These are phyloP conservation scores for Pelecanus crispus DNA, from an alignment of 2,113 vertebrate genomes.

Conservation along the genomic window DNA sequence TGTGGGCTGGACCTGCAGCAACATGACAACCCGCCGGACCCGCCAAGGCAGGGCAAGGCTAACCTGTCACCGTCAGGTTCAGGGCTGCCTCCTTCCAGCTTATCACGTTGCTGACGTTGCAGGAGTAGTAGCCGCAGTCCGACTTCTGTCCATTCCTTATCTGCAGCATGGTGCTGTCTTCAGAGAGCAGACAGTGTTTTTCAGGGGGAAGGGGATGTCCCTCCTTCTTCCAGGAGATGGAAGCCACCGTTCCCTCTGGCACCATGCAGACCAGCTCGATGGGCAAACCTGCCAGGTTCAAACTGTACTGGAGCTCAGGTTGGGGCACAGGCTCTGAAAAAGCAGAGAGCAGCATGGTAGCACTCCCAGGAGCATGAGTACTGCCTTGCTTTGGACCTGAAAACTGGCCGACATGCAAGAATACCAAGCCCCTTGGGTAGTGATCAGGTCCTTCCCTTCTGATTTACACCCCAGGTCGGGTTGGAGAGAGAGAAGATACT, in stretches of 20 bases:
- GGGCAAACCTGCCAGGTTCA: neutral
- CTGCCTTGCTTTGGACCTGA: neutral
- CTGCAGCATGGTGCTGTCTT: accelerated
- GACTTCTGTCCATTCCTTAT: neutral
- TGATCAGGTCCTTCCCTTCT: neutral
- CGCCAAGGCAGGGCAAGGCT: neutral
- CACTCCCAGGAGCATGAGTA: neutral
- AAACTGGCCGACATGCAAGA: neutral
- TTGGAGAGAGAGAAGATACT: neutral
- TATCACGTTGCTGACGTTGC: neutral
- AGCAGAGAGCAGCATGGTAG: neutral
- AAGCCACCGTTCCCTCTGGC: neutral
- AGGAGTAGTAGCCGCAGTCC: neutral
- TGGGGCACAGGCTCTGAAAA: neutral
- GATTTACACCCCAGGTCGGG: neutral
- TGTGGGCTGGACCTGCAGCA: neutral
- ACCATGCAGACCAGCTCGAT: neutral
- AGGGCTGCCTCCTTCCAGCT: neutral
- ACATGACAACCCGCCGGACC: accelerated
- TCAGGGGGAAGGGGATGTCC: neutral
- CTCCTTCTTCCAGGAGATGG: neutral
- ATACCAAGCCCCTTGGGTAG: accelerated
- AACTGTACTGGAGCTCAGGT: neutral
- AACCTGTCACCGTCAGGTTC: neutral
- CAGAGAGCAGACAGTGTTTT: neutral